phyloP scores from a whole-genome alignment of 2,888 invertebrate genomes.

The Esperia sulphurella region DNA sequence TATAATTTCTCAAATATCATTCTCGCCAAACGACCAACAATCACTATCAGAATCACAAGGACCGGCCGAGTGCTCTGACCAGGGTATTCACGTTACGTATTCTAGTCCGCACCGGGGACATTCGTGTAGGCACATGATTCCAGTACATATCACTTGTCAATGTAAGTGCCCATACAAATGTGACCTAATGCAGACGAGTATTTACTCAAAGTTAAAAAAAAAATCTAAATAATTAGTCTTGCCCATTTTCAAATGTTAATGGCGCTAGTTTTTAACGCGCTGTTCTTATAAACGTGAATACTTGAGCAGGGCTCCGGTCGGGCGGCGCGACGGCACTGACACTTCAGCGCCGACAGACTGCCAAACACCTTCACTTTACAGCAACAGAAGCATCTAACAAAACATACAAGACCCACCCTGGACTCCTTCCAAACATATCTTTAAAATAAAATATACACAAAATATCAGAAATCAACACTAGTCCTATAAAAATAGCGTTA shows the following conservation, averaged over 20 bases:
- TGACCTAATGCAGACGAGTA: too few relatives aligned
- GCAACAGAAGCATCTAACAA: slow-evolving; percentile 36
- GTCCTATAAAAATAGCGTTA: slow-evolving; percentile 76
- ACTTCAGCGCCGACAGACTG: slow-evolving; percentile 1
- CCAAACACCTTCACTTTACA: slow-evolving; percentile 19
- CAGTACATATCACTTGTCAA: too few relatives aligned
- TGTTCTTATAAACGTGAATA: too few relatives aligned
- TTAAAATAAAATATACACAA: slow-evolving; percentile 43
- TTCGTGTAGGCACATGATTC: too few relatives aligned
- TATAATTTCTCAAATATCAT: slow-evolving; percentile 71
- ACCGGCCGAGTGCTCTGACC: slow-evolving; percentile 18
- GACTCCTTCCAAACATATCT: slow-evolving; percentile 20
- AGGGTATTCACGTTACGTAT: neutral
- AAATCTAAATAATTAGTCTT: too few relatives aligned
- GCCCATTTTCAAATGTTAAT: too few relatives aligned
- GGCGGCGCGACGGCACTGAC: neutral
- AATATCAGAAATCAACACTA: slow-evolving; percentile 54
- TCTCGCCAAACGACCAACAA: slow-evolving; percentile 75
- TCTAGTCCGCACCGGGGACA: too few relatives aligned
- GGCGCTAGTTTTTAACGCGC: too few relatives aligned
- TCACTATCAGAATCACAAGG: slow-evolving; percentile 67
- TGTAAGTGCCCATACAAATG: too few relatives aligned
- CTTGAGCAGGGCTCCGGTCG: too few relatives aligned
- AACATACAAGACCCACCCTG: slow-evolving; percentile 26
- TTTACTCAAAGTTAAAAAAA: too few relatives aligned